Conservation (phyloP, 2,113 vertebrate genomes). For the Sciurus niger region DNA sequence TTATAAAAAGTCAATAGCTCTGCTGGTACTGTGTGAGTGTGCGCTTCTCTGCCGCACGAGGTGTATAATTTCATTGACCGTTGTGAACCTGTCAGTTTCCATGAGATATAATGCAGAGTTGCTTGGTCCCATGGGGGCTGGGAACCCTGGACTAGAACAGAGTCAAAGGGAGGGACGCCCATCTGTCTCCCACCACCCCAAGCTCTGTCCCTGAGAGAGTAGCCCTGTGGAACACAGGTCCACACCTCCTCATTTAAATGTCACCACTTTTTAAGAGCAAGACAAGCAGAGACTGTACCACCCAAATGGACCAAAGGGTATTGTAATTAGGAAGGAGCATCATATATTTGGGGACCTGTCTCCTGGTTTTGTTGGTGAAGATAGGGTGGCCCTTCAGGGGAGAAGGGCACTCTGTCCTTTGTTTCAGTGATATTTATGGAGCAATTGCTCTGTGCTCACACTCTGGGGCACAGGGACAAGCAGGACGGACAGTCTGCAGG, state of each 20-base stretch:
- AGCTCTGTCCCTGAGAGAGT: background rate
- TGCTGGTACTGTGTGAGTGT: background rate
- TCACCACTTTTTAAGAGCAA: background rate
- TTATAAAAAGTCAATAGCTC: conserved; percentile 57
- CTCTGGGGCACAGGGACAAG: background rate
- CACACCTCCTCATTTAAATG: background rate
- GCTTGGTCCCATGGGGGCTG: background rate
- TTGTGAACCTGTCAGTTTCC: conserved; percentile 51
- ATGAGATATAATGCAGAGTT: background rate
- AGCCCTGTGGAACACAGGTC: background rate
- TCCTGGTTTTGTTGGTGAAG: background rate
- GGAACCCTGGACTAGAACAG: background rate
- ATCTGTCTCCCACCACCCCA: background rate
- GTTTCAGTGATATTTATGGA: background rate
- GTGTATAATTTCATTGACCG: conserved; percentile 42
- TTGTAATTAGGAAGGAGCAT: background rate
- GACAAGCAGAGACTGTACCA: background rate
- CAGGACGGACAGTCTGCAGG: background rate
- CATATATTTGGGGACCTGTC: background rate
- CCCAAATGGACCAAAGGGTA: background rate
- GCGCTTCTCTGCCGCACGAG: background rate
- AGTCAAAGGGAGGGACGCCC: conserved; percentile 6
- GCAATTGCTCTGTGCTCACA: background rate
- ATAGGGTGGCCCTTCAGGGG: background rate
- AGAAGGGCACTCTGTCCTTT: background rate